These are phyloP conservation scores for Pristis pectinata DNA, from an alignment of 2,797 vertebrate species.

Conservation along the genomic window DNA sequence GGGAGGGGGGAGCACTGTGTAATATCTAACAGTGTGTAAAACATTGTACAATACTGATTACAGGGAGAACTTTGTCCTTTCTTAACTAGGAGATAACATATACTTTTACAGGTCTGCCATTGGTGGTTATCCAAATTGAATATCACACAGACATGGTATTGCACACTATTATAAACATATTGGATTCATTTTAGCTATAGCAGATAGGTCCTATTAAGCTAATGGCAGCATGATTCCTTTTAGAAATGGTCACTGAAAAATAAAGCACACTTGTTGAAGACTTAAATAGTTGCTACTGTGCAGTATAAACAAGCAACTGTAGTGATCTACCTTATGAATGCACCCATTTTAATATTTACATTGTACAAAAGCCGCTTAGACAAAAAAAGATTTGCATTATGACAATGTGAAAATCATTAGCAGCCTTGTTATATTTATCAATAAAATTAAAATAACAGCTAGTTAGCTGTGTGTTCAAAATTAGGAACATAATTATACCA, in stretches of 20 bases:
- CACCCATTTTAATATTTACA: slow-evolving; percentile 27
- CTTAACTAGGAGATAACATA: background rate
- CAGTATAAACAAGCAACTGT: background rate
- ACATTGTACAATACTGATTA: background rate
- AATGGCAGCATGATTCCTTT: background rate
- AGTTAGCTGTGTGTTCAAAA: slow-evolving; percentile 23
- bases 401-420: slow-evolving; percentile 20
- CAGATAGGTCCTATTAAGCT: background rate
- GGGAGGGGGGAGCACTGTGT: background rate
- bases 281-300: background rate
- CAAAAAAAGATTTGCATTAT: background rate
- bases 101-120: background rate
- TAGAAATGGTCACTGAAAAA: background rate
- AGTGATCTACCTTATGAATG: slow-evolving; percentile 12
- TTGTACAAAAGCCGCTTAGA: slow-evolving; percentile 22
- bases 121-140: background rate
- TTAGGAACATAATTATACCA: slow-evolving; percentile 30
- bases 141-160: background rate
- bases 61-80: too few species aligned
- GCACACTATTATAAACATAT: background rate
- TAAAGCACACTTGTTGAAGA: background rate
- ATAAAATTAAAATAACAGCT: slow-evolving; percentile 28
- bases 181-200: background rate
- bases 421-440: slow-evolving; percentile 11
- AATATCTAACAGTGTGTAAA: background rate